Evolutionary conservation across 1,140 invertebrate genomes (phyloP).

Genomic region (Drosophila quadrilineata): DNA sequence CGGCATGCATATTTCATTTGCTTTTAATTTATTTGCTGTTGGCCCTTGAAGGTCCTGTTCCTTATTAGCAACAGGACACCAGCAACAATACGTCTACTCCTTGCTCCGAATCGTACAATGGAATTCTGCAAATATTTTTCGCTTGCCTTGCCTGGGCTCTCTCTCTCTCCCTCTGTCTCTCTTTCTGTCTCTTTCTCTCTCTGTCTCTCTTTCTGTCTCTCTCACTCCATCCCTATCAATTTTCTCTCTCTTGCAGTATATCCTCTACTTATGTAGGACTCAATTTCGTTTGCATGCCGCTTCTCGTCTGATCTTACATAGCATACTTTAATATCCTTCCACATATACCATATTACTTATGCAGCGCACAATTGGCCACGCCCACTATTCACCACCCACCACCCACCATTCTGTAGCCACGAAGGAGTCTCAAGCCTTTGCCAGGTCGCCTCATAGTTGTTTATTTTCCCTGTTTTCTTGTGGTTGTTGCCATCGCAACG

Average conservation of each 20-base stretch:
- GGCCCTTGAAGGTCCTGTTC: neutral
- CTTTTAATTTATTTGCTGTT: conserved; percentile 39
- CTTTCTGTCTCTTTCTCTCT: neutral
- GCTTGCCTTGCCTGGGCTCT: neutral
- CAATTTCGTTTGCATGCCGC: neutral
- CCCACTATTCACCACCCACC: neutral
- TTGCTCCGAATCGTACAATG: neutral
- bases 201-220: neutral
- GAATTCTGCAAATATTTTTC: too few relatives aligned
- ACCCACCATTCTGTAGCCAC: neutral
- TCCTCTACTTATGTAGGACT: neutral
- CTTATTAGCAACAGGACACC: conserved; percentile 12
- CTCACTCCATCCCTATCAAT: neutral
- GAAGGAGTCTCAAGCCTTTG: conserved; percentile 9
- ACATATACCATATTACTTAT: too few relatives aligned
- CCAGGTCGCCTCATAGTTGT: conserved; percentile 7
- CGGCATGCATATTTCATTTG: conserved; percentile 40
- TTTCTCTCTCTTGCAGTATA: neutral
- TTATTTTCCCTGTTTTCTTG: neutral
- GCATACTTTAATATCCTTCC: too few relatives aligned
- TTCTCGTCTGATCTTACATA: too few relatives aligned
- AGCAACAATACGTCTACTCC: neutral
- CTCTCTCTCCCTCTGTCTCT: neutral
- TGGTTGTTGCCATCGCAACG: conserved; percentile 31
- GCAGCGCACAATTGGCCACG: too few relatives aligned